phyloP scores from a whole-genome alignment of 2,113 vertebrate species.

The Cynocephalus volans region DNA sequence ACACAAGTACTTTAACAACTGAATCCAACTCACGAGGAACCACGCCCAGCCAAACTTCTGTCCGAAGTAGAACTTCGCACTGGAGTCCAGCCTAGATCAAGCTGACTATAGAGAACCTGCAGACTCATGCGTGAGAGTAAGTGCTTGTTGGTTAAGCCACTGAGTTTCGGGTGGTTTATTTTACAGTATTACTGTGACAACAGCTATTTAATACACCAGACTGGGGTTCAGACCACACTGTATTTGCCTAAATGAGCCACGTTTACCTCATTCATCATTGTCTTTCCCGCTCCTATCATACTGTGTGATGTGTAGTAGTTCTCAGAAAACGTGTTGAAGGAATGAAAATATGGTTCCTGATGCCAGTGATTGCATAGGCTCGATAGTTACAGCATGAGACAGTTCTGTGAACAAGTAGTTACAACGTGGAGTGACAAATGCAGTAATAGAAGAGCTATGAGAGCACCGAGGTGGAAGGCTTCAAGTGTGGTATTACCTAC shows the following conservation, averaged over 20 bases:
- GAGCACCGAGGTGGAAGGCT: conserved; percentile 21
- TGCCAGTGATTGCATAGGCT: background rate
- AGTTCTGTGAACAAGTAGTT: background rate
- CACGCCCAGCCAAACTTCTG: background rate
- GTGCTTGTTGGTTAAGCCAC: background rate
- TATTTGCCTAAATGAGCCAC: background rate
- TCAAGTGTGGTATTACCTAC: background rate
- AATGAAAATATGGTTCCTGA: conserved; percentile 42
- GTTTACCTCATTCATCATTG: background rate
- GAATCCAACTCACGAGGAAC: background rate
- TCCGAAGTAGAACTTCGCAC: background rate
- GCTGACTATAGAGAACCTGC: background rate
- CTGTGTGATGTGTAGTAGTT: conserved; percentile 17
- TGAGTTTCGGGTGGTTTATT: background rate
- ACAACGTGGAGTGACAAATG: conserved; percentile 22
- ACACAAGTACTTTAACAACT: background rate
- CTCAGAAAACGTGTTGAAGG: conserved; percentile 45
- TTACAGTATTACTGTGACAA: background rate
- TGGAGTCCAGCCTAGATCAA: background rate
- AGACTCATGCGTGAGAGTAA: background rate
- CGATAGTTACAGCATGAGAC: no score
- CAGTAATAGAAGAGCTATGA: background rate
- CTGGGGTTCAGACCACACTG: background rate
- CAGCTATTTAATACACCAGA: background rate
- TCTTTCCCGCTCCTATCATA: conserved; percentile 18